phyloP scores from a whole-genome alignment of 2,113 vertebrate species.

The Ramphastos sulfuratus region DNA sequence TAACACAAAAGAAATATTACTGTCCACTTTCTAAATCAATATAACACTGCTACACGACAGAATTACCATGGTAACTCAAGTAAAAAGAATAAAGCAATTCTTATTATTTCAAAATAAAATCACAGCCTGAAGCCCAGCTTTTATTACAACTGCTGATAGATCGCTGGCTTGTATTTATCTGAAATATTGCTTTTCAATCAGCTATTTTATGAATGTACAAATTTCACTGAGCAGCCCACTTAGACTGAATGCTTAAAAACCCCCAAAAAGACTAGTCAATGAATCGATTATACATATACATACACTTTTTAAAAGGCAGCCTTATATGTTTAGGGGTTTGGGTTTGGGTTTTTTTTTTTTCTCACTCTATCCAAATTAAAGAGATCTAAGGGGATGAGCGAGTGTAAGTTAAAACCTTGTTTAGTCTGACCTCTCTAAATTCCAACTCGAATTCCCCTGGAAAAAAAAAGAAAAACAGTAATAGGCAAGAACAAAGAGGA shows the following conservation, averaged over 20 bases:
- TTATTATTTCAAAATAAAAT: slow-evolving; percentile 99
- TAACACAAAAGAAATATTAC: slow-evolving; percentile 99
- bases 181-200: slow-evolving; percentile 97
- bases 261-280: slow-evolving; percentile 80
- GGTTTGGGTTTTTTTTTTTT: not conserved
- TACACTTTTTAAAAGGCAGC: not conserved
- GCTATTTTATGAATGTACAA: slow-evolving; percentile 93
- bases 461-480: not conserved
- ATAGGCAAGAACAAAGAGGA: slow-evolving; percentile 33
- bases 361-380: not conserved
- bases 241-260: slow-evolving; percentile 80
- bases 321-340: not conserved
- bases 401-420: slow-evolving; percentile 21
- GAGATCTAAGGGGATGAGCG: not conserved
- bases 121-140: slow-evolving; percentile 95
- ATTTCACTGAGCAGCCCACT: slow-evolving; percentile 90
- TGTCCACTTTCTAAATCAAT: slow-evolving; percentile 99
- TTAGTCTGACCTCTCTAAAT: slow-evolving; percentile 27
- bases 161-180: slow-evolving; percentile 94
- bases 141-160: slow-evolving; percentile 97
- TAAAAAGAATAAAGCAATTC: slow-evolving; percentile 99
- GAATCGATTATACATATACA: slow-evolving; percentile 70
- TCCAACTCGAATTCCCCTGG: not conserved
- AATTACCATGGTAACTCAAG: slow-evolving; percentile 99
- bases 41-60: slow-evolving; percentile 95